Evolutionary conservation across 2,888 invertebrate species (phyloP).

Genomic region (Drosophila sordidapex): DNA sequence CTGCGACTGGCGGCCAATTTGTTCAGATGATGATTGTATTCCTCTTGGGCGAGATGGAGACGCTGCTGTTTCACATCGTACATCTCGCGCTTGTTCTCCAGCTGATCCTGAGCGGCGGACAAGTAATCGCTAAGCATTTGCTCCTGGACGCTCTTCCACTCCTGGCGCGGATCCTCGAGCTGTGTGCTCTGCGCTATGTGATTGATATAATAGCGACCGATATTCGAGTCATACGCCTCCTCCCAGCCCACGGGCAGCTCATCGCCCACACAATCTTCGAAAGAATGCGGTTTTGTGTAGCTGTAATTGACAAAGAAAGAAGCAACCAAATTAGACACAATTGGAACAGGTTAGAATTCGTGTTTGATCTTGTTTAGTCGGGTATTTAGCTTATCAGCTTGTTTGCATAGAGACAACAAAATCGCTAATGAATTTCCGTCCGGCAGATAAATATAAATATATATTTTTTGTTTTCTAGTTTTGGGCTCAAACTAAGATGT

Average conservation of each 20-base stretch:
- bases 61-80: conserved; percentile 98
- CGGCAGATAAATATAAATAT: conserved; percentile 41
- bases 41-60: conserved; percentile 96
- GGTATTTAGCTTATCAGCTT: conserved; percentile 42
- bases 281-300: conserved; percentile 97
- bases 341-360: conserved; percentile 18
- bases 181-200: conserved; percentile 98
- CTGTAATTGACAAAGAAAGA: conserved; percentile 87
- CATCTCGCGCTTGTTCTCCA: conserved; percentile 98
- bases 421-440: conserved; percentile 73
- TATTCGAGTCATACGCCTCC: conserved; percentile 96
- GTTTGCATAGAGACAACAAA: conserved; percentile 65
- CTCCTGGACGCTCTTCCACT: conserved; percentile 98
- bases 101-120: conserved; percentile 96
- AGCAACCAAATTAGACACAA: conserved; percentile 5
- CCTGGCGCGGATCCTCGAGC: conserved; percentile 97
- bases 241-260: conserved; percentile 99
- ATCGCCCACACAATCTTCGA: conserved; percentile 99
- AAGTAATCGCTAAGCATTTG: conserved; percentile 98
- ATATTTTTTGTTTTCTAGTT: conserved; percentile 6
- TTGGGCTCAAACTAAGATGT: conserved; percentile 59
- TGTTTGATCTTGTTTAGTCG: conserved; percentile 19
- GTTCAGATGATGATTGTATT: conserved; percentile 96
- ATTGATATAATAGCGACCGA: conserved; percentile 98
- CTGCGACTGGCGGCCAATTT: conserved; percentile 95